These are phyloP conservation scores for Halcyon chelicuti DNA, from an alignment of 2,797 vertebrate species.

Conservation along the genomic window DNA sequence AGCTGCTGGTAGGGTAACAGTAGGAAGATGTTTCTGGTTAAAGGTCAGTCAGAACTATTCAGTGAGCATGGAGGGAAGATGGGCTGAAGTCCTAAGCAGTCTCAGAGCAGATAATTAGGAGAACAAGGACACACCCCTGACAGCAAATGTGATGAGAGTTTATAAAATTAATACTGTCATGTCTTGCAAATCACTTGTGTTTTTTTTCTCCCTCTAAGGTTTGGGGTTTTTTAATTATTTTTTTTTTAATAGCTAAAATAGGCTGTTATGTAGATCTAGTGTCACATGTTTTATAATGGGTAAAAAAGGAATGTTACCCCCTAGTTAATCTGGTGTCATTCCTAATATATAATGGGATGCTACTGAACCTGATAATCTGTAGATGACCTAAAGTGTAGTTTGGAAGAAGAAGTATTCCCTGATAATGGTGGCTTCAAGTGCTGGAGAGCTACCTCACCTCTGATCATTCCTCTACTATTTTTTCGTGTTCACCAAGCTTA, in stretches of 20 bases:
- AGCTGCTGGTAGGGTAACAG: neutral
- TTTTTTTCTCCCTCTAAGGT: neutral
- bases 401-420: neutral
- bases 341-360: neutral
- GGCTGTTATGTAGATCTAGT: neutral
- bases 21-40: neutral
- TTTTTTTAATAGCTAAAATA: neutral
- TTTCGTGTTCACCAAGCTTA: neutral
- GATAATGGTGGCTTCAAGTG: fast-evolving
- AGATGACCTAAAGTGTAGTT: neutral
- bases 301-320: neutral
- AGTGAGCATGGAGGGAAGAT: neutral
- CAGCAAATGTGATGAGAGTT: neutral
- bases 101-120: neutral
- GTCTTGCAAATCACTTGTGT: neutral
- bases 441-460: fast-evolving
- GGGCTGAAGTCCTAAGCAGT: neutral
- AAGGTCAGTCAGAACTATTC: neutral
- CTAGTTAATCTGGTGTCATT: neutral
- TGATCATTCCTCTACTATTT: neutral
- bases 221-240: neutral
- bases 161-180: neutral
- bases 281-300: neutral
- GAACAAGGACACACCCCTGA: neutral
- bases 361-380: neutral